A percentile compares a stretch with the other conserved stretches of the same genome.
Evolutionary conservation across 2,113 vertebrate genomes (phyloP).

Genomic region (Platysternon megacephalum): DNA sequence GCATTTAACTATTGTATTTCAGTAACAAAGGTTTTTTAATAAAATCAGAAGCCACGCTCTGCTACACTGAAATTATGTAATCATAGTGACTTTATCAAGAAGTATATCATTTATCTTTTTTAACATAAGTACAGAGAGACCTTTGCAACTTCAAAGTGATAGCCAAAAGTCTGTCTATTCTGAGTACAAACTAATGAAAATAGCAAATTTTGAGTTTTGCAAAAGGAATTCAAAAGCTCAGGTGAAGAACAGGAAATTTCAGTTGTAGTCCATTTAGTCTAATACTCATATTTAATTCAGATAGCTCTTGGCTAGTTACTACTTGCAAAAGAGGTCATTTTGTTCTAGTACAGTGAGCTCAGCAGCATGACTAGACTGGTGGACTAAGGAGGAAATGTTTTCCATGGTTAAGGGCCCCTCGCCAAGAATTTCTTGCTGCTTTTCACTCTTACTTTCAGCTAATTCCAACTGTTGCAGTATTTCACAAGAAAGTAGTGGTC

Average conservation of each 20-base stretch:
- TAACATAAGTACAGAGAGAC: neutral
- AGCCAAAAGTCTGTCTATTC: neutral
- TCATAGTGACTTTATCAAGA: neutral
- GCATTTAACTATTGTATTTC: neutral
- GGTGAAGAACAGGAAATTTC: neutral
- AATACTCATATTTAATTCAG: neutral
- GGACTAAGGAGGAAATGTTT: neutral
- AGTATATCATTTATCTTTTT: neutral
- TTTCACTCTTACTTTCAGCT: neutral
- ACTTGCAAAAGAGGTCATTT: neutral
- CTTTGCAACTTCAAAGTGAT: constrained; percentile 9
- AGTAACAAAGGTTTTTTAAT: neutral
- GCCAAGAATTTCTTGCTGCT: neutral
- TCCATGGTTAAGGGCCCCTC: neutral
- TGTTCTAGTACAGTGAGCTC: neutral
- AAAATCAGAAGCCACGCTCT: neutral
- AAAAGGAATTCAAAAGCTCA: neutral
- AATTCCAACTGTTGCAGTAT: rapidly evolving
- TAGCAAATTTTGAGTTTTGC: neutral
- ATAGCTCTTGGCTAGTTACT: neutral
- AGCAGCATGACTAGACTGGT: neutral
- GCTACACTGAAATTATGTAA: neutral
- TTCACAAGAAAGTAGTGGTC: neutral
- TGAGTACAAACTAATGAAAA: neutral
- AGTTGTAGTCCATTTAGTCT: constrained; percentile 2